Evolutionary conservation across 2,888 invertebrate genomes (phyloP).

Genomic region (Dasypolia templi): DNA sequence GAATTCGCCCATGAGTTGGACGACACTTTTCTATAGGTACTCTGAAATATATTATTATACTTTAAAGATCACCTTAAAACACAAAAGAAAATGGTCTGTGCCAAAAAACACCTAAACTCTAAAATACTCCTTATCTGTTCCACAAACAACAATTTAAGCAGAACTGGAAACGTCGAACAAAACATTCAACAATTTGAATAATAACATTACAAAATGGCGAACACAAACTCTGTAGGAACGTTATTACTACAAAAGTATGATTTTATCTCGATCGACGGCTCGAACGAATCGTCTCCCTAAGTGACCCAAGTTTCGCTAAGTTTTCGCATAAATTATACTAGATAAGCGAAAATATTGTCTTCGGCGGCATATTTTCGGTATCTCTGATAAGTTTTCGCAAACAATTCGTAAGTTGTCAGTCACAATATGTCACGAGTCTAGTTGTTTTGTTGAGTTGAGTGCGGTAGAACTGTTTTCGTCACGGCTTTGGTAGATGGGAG

Average conservation of each 20-base stretch:
- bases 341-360: conserved; percentile 90
- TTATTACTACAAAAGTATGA: conserved; percentile 69
- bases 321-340: conserved; percentile 88
- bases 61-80: neutral
- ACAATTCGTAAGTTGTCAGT: conserved; percentile 80
- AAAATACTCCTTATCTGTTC: conserved; percentile 34
- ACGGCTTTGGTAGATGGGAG: neutral
- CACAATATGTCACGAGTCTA: conserved; percentile 72
- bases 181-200: conserved; percentile 63
- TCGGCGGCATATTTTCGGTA: conserved; percentile 86
- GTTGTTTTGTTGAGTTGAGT: conserved; percentile 53
- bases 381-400: conserved; percentile 82
- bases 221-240: conserved; percentile 44
- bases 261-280: conserved; percentile 85
- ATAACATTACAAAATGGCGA: conserved; percentile 51
- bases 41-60: too few species aligned
- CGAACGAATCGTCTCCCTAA: conserved; percentile 83
- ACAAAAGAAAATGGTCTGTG: neutral
- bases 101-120: neutral
- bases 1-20: too few species aligned
- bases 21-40: too few species aligned
- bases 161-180: conserved; percentile 56
- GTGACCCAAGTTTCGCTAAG: conserved; percentile 85
- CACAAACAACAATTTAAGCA: conserved; percentile 50
- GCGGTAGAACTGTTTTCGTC: neutral